phyloP scores from a whole-genome alignment of 2,113 vertebrate species.

The Amphiprion ocellaris region DNA sequence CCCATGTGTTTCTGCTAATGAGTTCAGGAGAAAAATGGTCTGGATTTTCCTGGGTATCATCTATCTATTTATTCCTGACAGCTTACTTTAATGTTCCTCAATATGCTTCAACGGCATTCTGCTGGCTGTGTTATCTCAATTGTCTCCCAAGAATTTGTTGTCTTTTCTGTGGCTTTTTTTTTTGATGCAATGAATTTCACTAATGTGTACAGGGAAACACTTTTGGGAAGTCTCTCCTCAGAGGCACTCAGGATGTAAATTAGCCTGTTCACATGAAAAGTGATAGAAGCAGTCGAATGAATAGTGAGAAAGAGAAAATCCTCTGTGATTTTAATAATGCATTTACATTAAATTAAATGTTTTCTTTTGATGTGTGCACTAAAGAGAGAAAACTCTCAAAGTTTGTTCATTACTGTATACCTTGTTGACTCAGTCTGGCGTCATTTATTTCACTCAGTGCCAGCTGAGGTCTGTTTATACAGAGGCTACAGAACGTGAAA shows the following conservation, averaged over 20 bases:
- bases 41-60: neutral
- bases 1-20: neutral
- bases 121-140: too few species aligned
- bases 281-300: neutral
- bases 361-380: neutral
- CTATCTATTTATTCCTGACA: neutral
- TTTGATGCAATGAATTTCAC: too few species aligned
- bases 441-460: neutral
- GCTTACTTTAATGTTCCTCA: neutral
- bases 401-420: neutral
- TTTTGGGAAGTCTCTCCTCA: too few species aligned
- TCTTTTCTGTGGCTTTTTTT: too few species aligned
- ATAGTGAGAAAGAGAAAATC: too few species aligned
- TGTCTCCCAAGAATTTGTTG: too few species aligned
- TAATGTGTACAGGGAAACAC: too few species aligned
- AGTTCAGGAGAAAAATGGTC: neutral
- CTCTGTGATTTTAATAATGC: too few species aligned
- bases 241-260: too few species aligned
- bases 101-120: neutral
- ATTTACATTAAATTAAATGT: too few species aligned
- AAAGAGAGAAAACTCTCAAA: neutral
- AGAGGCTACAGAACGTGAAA: conserved; percentile 5
- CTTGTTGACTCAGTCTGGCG: neutral
- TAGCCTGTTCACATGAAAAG: neutral
- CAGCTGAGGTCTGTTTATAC: conserved; percentile 34